phyloP scores from a whole-genome alignment of 2,797 vertebrate genomes.

The Pipistrellus pygmaeus region DNA sequence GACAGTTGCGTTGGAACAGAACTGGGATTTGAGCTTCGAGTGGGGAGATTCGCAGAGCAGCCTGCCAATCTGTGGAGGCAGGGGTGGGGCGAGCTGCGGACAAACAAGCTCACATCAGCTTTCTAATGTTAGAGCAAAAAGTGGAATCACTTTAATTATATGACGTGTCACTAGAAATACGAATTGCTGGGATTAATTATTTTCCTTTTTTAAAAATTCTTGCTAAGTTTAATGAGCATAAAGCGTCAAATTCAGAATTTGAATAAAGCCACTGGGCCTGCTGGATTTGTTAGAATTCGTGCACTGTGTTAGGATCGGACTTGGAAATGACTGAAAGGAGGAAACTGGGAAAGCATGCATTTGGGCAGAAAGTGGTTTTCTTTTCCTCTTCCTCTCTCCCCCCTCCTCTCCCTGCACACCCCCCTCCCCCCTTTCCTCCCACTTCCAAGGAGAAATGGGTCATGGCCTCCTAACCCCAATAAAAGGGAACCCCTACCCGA shows the following conservation, averaged over 20 bases:
- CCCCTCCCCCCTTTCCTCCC: too few relatives aligned
- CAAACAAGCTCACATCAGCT: slow-evolving; percentile 79
- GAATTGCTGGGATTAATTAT: slow-evolving; percentile 68
- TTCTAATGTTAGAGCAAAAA: slow-evolving; percentile 80
- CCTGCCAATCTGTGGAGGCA: slow-evolving; percentile 74
- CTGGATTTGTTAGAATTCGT: slow-evolving; percentile 3
- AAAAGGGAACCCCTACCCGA: background rate
- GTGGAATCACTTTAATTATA: slow-evolving; percentile 75
- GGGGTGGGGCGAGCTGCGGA: slow-evolving; percentile 49
- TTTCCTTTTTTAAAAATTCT: slow-evolving; percentile 75
- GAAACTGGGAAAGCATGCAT: slow-evolving; percentile 52
- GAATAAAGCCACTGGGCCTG: slow-evolving; percentile 36
- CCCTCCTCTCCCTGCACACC: too few relatives aligned
- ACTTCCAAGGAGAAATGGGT: slow-evolving; percentile 2
- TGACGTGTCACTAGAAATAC: slow-evolving; percentile 75
- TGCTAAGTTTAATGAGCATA: slow-evolving; percentile 71
- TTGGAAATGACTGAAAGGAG: slow-evolving; percentile 17
- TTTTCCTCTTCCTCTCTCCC: background rate
- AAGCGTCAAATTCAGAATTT: slow-evolving; percentile 61
- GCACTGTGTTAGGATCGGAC: slow-evolving; percentile 3
- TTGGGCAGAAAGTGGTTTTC: slow-evolving; percentile 17
- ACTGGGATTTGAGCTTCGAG: slow-evolving; percentile 70
- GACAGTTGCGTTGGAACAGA: slow-evolving; percentile 77
- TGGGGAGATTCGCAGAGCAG: slow-evolving; percentile 44
- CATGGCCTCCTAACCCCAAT: background rate